Evolutionary conservation across 2,888 invertebrate genomes (phyloP), one percentile per base, ranked within the genome.

Genomic region (Coenonympha glycerion): DNA sequence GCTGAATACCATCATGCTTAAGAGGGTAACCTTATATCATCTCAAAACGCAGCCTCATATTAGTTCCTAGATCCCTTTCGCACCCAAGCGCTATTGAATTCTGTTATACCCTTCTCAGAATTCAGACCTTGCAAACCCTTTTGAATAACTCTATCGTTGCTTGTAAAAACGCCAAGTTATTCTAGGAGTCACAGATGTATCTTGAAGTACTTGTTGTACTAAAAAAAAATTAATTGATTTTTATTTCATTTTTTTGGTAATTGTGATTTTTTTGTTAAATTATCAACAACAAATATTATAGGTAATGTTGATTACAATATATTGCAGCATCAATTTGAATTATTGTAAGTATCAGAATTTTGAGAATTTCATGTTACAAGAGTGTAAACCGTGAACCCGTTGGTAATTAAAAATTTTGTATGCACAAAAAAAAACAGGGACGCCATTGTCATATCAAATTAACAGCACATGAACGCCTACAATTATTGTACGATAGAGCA

Each of bases 401-500:
- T 8, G 8, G 8, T 11, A 6, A 15, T 9, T 6, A 2, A 33
- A 34, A 45, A n/a, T 34, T 18, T 15, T 26, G 9, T 21, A 15
- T 9, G 6, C 22, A n/a, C 18, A 21, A 16, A 16, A 31, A 42
- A 42, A 16, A 8, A 31, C 30, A 42, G 8, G 16, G 13, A 11
- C 22, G 15, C 6, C 21, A 2, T 15, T n/a, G 9, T 15, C 8
- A 24, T 13, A 39, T 3, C 15, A 47, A 47, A 33, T 28, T 36
- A 48, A 36, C 30, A 50, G 31, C 44, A 21, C 45, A 41, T 18
- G 41, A 41, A 45, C 34, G 41, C 46, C 36, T 41, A 16, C 41
- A 47, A 45, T 48, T 48, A 47, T 30, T 21, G 28, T 47, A 46
- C 41, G 33, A 15, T 45, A 46, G 39, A 44, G 42, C 45, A 13